phyloP scores from a whole-genome alignment of 2,797 vertebrate genomes.

The Myotis planiceps region DNA sequence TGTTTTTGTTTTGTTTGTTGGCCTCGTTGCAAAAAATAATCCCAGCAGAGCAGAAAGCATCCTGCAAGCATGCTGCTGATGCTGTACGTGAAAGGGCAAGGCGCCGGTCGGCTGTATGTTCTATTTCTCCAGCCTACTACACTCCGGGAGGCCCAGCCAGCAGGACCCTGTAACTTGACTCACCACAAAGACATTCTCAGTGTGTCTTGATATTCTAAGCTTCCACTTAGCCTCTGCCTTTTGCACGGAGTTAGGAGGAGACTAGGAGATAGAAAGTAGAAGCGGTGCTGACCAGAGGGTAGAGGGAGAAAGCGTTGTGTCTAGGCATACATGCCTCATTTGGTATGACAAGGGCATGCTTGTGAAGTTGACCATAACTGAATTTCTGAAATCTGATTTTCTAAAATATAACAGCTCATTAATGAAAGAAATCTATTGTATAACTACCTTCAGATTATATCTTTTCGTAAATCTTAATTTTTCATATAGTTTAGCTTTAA shows the following conservation, averaged over 20 bases:
- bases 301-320: neutral
- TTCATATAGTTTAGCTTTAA: conserved; percentile 27
- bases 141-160: neutral
- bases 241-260: neutral
- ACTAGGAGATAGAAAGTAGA: neutral
- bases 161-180: neutral
- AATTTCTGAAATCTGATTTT: conserved; percentile 13
- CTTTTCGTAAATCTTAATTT: conserved; percentile 39
- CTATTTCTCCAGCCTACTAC: conserved; percentile 25
- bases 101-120: neutral
- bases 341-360: neutral
- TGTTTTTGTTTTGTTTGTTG: neutral
- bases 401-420: neutral
- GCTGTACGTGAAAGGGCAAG: conserved; percentile 19
- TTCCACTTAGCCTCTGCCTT: neutral
- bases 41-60: neutral
- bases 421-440: neutral
- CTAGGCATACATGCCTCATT: neutral
- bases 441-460: neutral
- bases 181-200: neutral
- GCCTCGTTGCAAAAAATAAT: conserved; percentile 41
- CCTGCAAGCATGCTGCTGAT: conserved; percentile 51
- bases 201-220: neutral
- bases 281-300: neutral
- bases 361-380: neutral